A percentile compares a stretch with the other conserved stretches of the same genome.
Conservation (phyloP, 2,888 invertebrate species). For the Caprella mutica region DNA sequence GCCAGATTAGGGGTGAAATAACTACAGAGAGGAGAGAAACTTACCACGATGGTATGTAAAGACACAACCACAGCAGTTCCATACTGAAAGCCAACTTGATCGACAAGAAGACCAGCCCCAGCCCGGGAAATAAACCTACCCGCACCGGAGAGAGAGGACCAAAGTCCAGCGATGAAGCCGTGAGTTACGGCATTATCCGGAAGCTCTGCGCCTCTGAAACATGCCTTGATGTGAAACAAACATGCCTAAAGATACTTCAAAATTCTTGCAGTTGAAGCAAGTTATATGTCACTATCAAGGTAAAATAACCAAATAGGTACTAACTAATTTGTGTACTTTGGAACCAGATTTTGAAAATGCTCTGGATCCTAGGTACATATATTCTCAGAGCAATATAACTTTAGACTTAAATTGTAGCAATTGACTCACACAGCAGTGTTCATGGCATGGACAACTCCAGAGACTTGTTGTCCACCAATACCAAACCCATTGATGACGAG, state of each 20-base stretch:
- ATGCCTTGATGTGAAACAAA: no score
- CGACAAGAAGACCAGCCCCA: constrained; percentile 35
- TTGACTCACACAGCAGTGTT: constrained; percentile 36
- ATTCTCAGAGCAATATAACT: no score
- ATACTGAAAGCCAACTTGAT: constrained; percentile 35
- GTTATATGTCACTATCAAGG: no score
- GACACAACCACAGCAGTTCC: constrained; percentile 32
- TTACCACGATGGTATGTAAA: constrained; percentile 34
- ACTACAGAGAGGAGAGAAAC: constrained; percentile 1
- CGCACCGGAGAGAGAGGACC: constrained; percentile 36
- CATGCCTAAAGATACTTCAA: no score
- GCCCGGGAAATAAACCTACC: constrained; percentile 36
- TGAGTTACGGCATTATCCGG: constrained; percentile 36
- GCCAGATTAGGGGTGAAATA: background rate
- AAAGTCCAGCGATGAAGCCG: constrained; percentile 36
- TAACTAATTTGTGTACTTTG: no score
- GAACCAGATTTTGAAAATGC: no score
- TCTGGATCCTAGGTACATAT: no score
- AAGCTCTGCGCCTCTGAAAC: no score
- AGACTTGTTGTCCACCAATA: constrained; percentile 36
- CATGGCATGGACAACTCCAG: constrained; percentile 36
- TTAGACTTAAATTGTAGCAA: no score
- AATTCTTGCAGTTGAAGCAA: no score
- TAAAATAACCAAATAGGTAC: no score
- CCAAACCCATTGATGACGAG: constrained; percentile 35